A percentile compares a stretch with the other conserved stretches of the same genome.
Conservation (phyloP, 1,140 invertebrate genomes). For the Sycophaga agraensis region DNA sequence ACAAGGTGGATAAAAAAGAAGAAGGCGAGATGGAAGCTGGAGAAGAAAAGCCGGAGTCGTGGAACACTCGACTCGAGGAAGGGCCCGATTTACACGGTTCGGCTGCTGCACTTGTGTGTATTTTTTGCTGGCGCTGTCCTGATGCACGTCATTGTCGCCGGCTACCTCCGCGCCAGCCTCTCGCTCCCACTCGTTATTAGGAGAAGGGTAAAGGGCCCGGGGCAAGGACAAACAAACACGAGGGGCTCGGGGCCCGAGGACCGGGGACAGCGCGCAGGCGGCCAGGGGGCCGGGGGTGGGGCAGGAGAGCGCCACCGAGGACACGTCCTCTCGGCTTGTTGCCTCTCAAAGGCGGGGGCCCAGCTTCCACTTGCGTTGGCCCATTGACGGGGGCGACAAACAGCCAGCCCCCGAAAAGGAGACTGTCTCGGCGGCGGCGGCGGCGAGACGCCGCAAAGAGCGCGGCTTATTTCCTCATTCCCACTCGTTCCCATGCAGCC, state of each 20-base stretch:
- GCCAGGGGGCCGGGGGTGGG: too few species aligned
- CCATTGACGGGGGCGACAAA: neutral
- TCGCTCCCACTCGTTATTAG: neutral
- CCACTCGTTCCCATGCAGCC: too few species aligned
- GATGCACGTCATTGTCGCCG: neutral
- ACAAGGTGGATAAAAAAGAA: neutral
- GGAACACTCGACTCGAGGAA: neutral
- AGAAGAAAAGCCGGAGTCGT: neutral
- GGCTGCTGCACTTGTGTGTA: too few species aligned
- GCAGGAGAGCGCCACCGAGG: too few species aligned
- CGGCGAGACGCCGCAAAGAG: too few species aligned
- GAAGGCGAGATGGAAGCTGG: neutral
- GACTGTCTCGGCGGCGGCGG: neutral
- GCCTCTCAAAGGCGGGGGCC: too few species aligned
- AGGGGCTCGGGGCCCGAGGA: neutral
- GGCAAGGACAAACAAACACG: conserved; percentile 21
- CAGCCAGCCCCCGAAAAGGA: too few species aligned
- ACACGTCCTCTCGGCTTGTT: too few species aligned
- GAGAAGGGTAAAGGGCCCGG: conserved; percentile 12
- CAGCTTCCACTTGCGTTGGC: neutral
- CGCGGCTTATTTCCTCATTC: too few species aligned
- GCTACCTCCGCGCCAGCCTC: neutral
- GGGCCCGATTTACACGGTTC: neutral
- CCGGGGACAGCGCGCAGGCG: neutral
- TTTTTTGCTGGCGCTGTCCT: too few species aligned